These are phyloP conservation scores for Diprion similis DNA, from an alignment of 1,140 invertebrate species.

Conservation along the genomic window DNA sequence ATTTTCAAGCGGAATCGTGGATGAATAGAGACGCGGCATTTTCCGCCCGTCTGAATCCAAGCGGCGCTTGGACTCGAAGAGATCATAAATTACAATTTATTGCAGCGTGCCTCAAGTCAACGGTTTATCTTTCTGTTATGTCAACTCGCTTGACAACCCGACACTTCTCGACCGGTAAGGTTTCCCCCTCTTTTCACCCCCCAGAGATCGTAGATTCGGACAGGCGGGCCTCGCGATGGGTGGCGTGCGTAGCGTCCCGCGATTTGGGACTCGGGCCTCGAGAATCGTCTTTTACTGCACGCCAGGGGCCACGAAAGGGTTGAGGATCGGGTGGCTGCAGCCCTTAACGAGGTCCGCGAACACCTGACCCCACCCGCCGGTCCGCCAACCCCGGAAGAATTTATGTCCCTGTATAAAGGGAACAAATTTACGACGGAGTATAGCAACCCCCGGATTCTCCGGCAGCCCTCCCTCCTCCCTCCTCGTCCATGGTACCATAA, in stretches of 20 bases:
- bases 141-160: slow-evolving; percentile 50
- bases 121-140: slow-evolving; percentile 59
- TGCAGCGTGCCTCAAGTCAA: slow-evolving; percentile 53
- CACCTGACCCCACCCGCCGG: slow-evolving; percentile 32
- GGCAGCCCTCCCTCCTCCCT: background rate
- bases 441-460: background rate
- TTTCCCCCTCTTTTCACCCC: background rate
- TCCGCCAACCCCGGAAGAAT: slow-evolving; percentile 24
- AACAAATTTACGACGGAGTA: slow-evolving; percentile 42
- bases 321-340: background rate
- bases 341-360: slow-evolving; percentile 32
- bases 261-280: no score
- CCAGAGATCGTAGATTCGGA: background rate
- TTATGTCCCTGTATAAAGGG: slow-evolving; percentile 39
- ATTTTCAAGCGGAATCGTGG: background rate
- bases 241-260: background rate
- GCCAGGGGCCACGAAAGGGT: background rate
- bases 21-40: background rate
- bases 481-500: slow-evolving; percentile 21
- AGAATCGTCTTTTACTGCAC: background rate
- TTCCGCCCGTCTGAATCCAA: background rate
- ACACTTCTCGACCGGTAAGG: background rate
- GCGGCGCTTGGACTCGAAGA: slow-evolving; percentile 25
- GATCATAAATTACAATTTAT: slow-evolving; percentile 61
- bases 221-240: background rate